Evolutionary conservation across 2,113 vertebrate species (phyloP).

Genomic region (Myrmophylax atrothorax): DNA sequence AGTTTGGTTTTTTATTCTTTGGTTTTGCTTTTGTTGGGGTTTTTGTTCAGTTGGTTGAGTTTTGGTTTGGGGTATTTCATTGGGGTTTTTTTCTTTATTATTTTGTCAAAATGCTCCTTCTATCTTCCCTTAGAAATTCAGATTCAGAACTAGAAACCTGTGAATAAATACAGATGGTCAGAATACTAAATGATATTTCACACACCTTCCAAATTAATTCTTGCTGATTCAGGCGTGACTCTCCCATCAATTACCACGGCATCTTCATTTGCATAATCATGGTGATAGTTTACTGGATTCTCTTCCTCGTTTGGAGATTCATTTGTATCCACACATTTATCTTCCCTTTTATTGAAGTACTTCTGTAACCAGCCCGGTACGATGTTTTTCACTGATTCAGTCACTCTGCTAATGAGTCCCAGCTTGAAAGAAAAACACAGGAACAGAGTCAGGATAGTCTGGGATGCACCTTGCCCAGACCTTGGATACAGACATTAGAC

Average conservation of each 20-base stretch:
- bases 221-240: slow-evolving; percentile 84
- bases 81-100: background rate
- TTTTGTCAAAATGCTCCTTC: background rate
- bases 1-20: background rate
- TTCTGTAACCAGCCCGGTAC: slow-evolving; percentile 95
- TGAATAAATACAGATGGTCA: slow-evolving; percentile 48
- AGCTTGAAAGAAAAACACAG: slow-evolving; percentile 64
- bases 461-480: background rate
- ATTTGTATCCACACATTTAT: slow-evolving; percentile 64
- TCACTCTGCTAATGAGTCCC: slow-evolving; percentile 93
- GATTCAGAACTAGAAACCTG: background rate
- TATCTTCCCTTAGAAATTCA: background rate
- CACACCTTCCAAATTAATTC: slow-evolving; percentile 84
- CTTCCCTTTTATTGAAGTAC: slow-evolving; percentile 91
- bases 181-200: slow-evolving; percentile 33
- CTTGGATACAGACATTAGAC: background rate
- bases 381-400: slow-evolving; percentile 95
- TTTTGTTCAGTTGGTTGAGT: background rate
- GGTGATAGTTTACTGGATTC: slow-evolving; percentile 71
- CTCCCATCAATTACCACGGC: slow-evolving; percentile 77
- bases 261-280: slow-evolving; percentile 75
- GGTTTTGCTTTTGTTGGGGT: background rate
- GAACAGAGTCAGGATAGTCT: background rate
- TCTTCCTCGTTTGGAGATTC: slow-evolving; percentile 67
- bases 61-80: background rate